Conservation (phyloP, 2,113 vertebrate species). For the Hypomesus transpacificus region DNA sequence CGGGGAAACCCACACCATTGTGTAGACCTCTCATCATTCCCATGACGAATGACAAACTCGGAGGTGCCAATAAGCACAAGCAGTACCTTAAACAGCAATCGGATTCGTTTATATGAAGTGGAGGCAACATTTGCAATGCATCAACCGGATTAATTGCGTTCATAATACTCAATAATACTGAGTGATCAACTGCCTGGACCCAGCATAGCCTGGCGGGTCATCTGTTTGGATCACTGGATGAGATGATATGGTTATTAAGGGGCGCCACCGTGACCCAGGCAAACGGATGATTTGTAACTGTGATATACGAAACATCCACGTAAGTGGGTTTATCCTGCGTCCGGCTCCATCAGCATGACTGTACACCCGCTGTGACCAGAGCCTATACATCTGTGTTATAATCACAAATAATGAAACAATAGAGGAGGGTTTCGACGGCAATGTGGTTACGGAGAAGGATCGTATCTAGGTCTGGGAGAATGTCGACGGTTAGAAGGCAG, state of each 20-base stretch:
- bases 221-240: background rate
- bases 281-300: slow-evolving; percentile 24
- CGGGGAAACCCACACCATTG: too few relatives aligned
- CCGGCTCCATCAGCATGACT: slow-evolving; percentile 19
- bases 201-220: too few relatives aligned
- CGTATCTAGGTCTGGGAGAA: slow-evolving; percentile 5
- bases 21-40: too few relatives aligned
- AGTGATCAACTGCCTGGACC: background rate
- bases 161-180: slow-evolving; percentile 26
- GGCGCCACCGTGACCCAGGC: background rate
- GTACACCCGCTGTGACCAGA: slow-evolving; percentile 12
- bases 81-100: background rate
- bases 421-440: slow-evolving; percentile 5
- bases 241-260: slow-evolving; percentile 22
- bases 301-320: slow-evolving; percentile 2
- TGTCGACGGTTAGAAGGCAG: slow-evolving; percentile 10
- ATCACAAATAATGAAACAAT: slow-evolving; percentile 12
- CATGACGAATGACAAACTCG: too few relatives aligned
- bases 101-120: slow-evolving; percentile 11
- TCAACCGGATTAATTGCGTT: slow-evolving; percentile 27
- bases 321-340: slow-evolving; percentile 28
- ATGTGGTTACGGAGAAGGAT: slow-evolving; percentile 20
- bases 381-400: slow-evolving; percentile 15
- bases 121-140: slow-evolving; percentile 13
- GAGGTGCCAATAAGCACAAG: background rate